Percentiles rank a stretch among this genome's conserved stretches.
phyloP scores from a whole-genome alignment of 1,140 invertebrate genomes.

The Hypsibius dujardini region DNA sequence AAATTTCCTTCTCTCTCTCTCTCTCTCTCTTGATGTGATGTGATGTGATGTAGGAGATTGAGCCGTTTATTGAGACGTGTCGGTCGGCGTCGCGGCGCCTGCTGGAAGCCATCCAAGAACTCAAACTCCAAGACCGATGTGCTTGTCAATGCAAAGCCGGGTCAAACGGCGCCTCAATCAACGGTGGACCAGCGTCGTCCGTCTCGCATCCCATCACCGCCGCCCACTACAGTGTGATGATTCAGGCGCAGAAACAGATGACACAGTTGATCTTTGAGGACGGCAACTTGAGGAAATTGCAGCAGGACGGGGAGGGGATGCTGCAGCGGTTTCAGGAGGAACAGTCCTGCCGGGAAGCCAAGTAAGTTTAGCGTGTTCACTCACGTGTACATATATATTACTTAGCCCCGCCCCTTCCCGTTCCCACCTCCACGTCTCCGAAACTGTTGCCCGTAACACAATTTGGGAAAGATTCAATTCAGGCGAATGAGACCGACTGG shows the following conservation, averaged over 20 bases:
- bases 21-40: neutral
- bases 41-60: constrained; percentile 28
- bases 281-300: constrained; percentile 27
- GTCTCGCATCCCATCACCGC: constrained; percentile 22
- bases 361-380: neutral
- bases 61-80: constrained; percentile 30
- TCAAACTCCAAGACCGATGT: constrained; percentile 19
- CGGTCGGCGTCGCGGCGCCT: constrained; percentile 28
- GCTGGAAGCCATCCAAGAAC: constrained; percentile 28
- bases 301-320: constrained; percentile 29
- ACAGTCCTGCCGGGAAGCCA: constrained; percentile 16
- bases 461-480: too few species aligned
- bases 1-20: neutral
- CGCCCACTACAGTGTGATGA: constrained; percentile 22
- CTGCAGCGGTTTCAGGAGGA: constrained; percentile 27
- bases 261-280: constrained; percentile 29
- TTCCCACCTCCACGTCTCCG: too few species aligned
- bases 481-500: too few species aligned
- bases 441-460: too few species aligned
- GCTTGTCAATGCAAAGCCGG: neutral
- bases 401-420: too few species aligned
- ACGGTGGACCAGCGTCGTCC: constrained; percentile 25
- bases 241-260: constrained; percentile 28
- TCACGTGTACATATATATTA: too few species aligned
- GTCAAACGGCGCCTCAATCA: constrained; percentile 6